Evolutionary conservation across 2,113 vertebrate genomes (phyloP), one percentile per base, ranked within the genome.

Genomic region (Apodemus speciosus): DNA sequence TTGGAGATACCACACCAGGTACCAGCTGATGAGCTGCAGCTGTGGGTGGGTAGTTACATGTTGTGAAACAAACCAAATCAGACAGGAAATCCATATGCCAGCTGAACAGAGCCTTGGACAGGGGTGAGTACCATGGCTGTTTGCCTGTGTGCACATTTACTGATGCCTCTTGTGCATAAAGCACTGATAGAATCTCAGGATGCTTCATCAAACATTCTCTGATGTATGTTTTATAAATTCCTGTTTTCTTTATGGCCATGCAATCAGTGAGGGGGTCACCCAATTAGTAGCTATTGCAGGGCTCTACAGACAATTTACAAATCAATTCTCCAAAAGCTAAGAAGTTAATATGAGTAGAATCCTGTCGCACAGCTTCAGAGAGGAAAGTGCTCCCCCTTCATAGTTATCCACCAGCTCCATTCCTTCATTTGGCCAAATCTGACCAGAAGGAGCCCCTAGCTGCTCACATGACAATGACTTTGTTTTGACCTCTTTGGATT

Each of bases 401-500:
- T 14, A 23, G 51, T 87, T 56, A 7, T 21, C 13, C 0, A 62
- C 3, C 27, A 68, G 25, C 9, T 58, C 88, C 9, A 11, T 83
- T 85, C 91, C 91, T 87, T 95, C 73, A 49, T 64, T 73, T 49
- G 81, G 88, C 20, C 6, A 27, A 94, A n/a, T 58, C 92, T 71
- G 73, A 85, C 96, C 21, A 2, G 88, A 93, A 96, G 79, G 72
- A 84, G 81, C 84, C 0, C 0, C 46, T 32, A 68, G 84, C 30
- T 81, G 86, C 68, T 96, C 83, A 32, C 0, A 20, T 38, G 94
- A 90, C 49, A 85, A 0, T 38, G 38, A 81, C 81, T 79, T 96
- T 94, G n/a, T 93, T 95, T n/a, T 97, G 96, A 98, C 95, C 95
- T 97, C 95, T 96, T 96, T 88, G 94, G 92, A 97, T 83, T 35